Evolutionary conservation across 2,113 vertebrate genomes (phyloP).

Genomic region (Thamnaconus septentrionalis): DNA sequence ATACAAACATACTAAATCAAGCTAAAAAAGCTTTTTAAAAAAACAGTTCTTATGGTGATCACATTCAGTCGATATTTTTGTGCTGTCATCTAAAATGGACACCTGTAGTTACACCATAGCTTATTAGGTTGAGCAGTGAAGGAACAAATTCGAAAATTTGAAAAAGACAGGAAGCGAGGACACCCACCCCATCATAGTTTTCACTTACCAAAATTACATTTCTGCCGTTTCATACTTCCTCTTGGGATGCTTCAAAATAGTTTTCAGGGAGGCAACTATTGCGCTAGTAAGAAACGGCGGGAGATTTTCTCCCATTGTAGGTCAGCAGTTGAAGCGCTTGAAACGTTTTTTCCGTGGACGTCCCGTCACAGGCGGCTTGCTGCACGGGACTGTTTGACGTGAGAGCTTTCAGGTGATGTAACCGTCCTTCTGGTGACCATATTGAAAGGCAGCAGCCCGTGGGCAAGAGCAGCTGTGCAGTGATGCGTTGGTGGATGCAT

Average conservation of each 20-base stretch:
- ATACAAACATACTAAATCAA: no score
- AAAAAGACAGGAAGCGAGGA: neutral
- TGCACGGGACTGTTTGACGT: slow-evolving; percentile 6
- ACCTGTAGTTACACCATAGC: neutral
- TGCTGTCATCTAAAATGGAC: neutral
- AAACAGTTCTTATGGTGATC: neutral
- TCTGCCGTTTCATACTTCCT: no score
- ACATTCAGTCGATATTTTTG: neutral
- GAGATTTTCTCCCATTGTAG: no score
- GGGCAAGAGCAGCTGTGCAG: slow-evolving; percentile 22
- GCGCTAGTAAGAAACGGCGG: no score
- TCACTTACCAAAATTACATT: no score
- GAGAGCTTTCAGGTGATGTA: slow-evolving; percentile 44
- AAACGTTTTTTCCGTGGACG: no score
- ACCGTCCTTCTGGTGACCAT: slow-evolving; percentile 38
- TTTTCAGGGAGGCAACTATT: no score
- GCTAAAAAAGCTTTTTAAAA: no score
- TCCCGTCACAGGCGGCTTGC: slow-evolving; percentile 8
- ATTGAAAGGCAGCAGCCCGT: slow-evolving; percentile 32
- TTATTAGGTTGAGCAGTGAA: neutral
- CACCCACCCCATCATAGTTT: no score
- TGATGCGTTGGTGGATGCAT: slow-evolving; percentile 8
- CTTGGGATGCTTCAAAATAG: no score
- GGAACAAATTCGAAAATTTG: neutral
- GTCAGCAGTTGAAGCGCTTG: no score